Conservation (phyloP, 2,797 vertebrate species). For the Nyctalus aviator region DNA sequence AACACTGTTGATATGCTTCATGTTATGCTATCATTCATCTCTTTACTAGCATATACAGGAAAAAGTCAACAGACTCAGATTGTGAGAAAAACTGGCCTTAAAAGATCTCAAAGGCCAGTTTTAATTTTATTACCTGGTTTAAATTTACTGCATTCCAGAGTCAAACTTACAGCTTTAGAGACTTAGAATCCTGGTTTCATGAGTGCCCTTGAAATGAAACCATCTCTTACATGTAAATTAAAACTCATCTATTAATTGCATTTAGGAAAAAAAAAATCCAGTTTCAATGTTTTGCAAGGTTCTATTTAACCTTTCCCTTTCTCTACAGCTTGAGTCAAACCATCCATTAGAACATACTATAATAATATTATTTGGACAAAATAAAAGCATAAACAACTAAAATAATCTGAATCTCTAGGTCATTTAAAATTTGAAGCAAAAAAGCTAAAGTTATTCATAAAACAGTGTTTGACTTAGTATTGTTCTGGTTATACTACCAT, state of each 20-base stretch:
- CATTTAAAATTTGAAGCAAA: constrained; percentile 46
- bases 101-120: not conserved
- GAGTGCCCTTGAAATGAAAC: not conserved
- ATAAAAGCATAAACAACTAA: not conserved
- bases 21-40: not conserved
- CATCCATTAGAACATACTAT: not conserved
- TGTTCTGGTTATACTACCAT: not conserved
- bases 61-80: not conserved
- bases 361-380: not conserved
- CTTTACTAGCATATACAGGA: not conserved
- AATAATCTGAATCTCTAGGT: not conserved
- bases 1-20: not conserved
- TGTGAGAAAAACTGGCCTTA: not conserved
- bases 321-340: not conserved
- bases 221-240: not conserved
- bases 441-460: not conserved
- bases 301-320: not conserved
- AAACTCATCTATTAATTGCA: not conserved
- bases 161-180: not conserved
- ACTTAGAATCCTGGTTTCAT: constrained; percentile 2
- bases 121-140: not conserved
- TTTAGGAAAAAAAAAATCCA: not conserved
- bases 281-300: not conserved
- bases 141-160: not conserved
- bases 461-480: not conserved